These are phyloP conservation scores for Tetanocera ferruginea DNA, from an alignment of 2,888 invertebrate genomes.

Conservation along the genomic window DNA sequence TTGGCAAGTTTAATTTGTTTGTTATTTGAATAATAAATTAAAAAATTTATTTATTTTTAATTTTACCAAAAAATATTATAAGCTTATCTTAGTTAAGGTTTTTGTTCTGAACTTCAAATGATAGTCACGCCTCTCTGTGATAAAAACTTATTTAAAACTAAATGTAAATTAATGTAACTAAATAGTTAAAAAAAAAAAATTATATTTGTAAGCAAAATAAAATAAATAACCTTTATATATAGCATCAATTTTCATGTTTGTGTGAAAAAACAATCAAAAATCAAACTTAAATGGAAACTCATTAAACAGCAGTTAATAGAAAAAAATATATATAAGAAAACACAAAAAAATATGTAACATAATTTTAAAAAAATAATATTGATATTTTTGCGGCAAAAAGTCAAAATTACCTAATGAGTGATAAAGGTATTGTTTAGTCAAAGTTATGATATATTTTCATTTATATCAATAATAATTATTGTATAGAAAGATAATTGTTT, in stretches of 20 bases:
- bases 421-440: no score
- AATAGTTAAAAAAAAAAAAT: neutral
- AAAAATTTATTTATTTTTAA: conserved; percentile 1
- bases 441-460: no score
- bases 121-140: conserved; percentile 63
- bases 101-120: conserved; percentile 34
- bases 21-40: conserved; percentile 8
- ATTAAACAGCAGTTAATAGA: neutral
- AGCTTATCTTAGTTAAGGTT: conserved; percentile 3
- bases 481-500: no score
- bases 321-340: neutral
- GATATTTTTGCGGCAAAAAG: no score
- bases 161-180: conserved; percentile 40
- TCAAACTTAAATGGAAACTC: conserved; percentile 19
- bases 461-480: no score
- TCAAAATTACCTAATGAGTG: no score
- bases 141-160: conserved; percentile 49
- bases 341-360: conserved; percentile 1
- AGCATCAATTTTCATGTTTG: neutral
- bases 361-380: no score
- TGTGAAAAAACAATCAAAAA: conserved; percentile 14
- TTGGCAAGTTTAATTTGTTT: neutral
- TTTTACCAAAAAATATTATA: neutral
- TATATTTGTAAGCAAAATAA: neutral
- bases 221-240: neutral